Percentiles rank a stretch among this genome's conserved stretches.
These are phyloP conservation scores for Crossoptilon crossoptilon DNA, from an alignment of 2,797 vertebrate genomes.

Conservation along the genomic window DNA sequence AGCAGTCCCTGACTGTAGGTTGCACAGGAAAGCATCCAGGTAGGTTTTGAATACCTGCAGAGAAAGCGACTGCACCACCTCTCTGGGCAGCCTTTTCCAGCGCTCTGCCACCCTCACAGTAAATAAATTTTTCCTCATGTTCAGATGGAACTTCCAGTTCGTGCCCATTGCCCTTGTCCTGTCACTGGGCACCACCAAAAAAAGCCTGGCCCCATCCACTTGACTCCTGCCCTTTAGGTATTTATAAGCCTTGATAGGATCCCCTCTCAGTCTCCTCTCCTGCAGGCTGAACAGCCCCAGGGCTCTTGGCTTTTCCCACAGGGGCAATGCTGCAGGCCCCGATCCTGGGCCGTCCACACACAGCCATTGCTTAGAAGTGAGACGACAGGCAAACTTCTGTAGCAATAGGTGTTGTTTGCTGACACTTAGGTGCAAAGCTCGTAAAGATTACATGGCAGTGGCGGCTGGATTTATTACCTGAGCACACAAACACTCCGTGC, in stretches of 20 bases:
- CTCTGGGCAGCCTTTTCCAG: neutral
- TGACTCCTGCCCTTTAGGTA: neutral
- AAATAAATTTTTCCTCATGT: neutral
- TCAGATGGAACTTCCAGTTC: neutral
- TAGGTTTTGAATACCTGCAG: neutral
- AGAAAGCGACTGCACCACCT: neutral
- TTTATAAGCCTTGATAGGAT: neutral
- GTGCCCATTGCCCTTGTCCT: neutral
- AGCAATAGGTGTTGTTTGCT: neutral
- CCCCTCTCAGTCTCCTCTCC: neutral
- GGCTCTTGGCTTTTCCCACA: neutral
- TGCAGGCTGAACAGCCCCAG: neutral
- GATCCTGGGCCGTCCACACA: rapidly evolving
- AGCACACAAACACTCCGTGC: neutral
- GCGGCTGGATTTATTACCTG: slow-evolving; percentile 5
- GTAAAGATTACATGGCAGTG: neutral
- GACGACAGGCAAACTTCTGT: neutral
- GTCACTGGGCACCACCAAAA: neutral
- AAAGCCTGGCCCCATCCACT: neutral
- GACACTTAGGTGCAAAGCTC: neutral
- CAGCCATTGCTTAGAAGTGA: neutral
- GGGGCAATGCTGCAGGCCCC: too few species aligned
- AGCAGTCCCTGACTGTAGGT: neutral
- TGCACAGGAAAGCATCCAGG: neutral
- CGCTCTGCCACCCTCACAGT: too few species aligned